phyloP scores from a whole-genome alignment of 2,888 invertebrate species.

The Biston stratarius region DNA sequence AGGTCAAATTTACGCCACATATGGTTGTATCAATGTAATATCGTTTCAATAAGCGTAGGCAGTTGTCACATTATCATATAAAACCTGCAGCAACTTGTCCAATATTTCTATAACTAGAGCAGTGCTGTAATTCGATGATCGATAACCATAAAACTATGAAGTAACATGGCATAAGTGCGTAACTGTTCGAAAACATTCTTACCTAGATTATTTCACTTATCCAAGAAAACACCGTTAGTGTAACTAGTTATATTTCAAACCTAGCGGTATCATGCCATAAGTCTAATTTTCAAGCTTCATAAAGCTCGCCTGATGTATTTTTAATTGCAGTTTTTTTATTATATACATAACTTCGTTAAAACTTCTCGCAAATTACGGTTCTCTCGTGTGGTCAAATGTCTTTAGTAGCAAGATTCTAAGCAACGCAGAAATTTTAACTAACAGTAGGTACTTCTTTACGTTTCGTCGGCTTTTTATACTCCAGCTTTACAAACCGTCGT shows the following conservation, averaged over 20 bases:
- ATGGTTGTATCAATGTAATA: conserved; percentile 26
- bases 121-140: conserved; percentile 35
- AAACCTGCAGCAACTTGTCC: conserved; percentile 30
- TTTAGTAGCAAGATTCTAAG: conserved; percentile 26
- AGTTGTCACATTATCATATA: conserved; percentile 29
- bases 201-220: background rate
- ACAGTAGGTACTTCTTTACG: too few species aligned
- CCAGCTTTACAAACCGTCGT: conserved; percentile 38
- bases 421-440: conserved; percentile 40
- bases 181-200: conserved; percentile 12
- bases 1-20: conserved; percentile 31
- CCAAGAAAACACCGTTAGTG: conserved; percentile 16
- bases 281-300: conserved; percentile 35
- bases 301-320: conserved; percentile 32
- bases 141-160: conserved; percentile 22
- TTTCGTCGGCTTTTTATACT: conserved; percentile 51
- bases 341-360: conserved; percentile 33
- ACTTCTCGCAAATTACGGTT: conserved; percentile 32
- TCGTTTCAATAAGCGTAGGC: conserved; percentile 32
- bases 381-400: conserved; percentile 13
- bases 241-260: conserved; percentile 16
- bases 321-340: conserved; percentile 35
- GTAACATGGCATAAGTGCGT: conserved; percentile 19
- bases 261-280: conserved; percentile 32
- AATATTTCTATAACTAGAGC: conserved; percentile 33